phyloP scores from a whole-genome alignment of 2,113 vertebrate genomes.

The Cairina moschata region DNA sequence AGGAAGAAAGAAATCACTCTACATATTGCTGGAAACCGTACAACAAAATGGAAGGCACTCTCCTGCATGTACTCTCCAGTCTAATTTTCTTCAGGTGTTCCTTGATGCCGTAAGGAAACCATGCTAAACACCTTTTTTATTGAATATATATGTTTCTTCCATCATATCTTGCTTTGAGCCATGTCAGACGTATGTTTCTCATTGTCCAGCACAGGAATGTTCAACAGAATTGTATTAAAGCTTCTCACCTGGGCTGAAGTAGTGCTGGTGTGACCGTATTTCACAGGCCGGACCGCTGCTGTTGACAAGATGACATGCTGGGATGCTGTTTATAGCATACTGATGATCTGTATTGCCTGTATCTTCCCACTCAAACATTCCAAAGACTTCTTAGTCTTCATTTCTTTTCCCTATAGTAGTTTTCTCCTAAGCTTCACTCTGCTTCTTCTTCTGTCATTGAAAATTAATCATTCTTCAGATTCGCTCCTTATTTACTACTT shows the following conservation, averaged over 20 bases:
- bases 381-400: neutral
- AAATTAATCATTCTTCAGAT: neutral
- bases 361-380: neutral
- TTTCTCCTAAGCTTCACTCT: neutral
- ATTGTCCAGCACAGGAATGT: neutral
- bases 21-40: neutral
- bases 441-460: neutral
- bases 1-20: neutral
- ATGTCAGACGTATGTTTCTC: neutral
- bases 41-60: rapidly evolving
- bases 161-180: neutral
- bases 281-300: neutral
- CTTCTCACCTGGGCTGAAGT: neutral
- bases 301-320: neutral
- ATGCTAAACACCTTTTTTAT: neutral
- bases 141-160: neutral
- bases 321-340: neutral
- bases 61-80: neutral
- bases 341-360: neutral
- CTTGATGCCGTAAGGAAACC: neutral
- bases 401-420: neutral
- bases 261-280: neutral
- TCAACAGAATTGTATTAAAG: neutral
- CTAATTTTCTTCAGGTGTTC: neutral
- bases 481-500: neutral